A percentile compares a stretch with the other conserved stretches of the same genome.
phyloP scores from a whole-genome alignment of 2,797 vertebrate species.

The Halcyon leucocephala region DNA sequence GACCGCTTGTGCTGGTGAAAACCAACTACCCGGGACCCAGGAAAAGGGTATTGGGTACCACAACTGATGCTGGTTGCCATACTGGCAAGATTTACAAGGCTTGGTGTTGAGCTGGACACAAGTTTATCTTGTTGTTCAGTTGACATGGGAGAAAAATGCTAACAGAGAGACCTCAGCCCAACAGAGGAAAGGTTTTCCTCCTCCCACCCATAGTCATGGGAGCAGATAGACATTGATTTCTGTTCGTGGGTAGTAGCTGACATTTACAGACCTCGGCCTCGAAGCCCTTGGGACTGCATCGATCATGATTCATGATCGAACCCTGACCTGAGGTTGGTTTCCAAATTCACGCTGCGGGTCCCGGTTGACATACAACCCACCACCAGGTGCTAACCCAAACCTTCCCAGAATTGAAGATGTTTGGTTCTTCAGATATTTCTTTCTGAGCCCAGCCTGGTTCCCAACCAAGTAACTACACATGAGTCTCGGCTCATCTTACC shows the following conservation, averaged over 20 bases:
- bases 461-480: not conserved
- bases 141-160: not conserved
- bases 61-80: not conserved
- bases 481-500: not conserved
- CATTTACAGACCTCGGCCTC: not conserved
- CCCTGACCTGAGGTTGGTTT: not conserved
- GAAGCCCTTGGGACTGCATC: not conserved
- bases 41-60: not conserved
- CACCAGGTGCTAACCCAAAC: not conserved
- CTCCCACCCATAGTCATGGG: not conserved
- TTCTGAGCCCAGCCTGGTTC: not conserved
- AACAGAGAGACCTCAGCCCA: not conserved
- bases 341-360: not conserved
- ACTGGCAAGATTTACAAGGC: not conserved
- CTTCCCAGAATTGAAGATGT: not conserved
- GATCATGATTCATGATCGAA: accelerated
- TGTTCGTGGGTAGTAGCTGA: accelerated
- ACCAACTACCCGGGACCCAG: accelerated
- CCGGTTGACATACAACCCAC: not conserved
- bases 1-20: not conserved
- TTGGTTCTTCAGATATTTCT: not conserved
- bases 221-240: not conserved
- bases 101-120: not conserved
- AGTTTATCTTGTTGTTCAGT: not conserved
- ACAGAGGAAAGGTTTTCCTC: not conserved